These are phyloP conservation scores for Orestias chungarensis DNA, from an alignment of 2,797 vertebrate genomes.

Conservation along the genomic window DNA sequence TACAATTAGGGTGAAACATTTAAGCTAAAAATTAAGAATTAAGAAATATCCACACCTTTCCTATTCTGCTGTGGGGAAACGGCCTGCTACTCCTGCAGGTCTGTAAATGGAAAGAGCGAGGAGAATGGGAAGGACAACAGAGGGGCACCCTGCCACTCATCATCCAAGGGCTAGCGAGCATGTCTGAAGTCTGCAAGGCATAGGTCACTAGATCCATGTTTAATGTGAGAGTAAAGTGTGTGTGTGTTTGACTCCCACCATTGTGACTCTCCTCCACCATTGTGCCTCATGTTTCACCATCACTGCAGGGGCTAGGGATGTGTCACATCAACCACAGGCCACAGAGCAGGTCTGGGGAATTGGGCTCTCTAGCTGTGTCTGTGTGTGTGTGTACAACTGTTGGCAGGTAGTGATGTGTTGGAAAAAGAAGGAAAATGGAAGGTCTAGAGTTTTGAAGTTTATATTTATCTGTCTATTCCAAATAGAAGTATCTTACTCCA, in stretches of 20 bases:
- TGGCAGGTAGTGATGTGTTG: constrained; percentile 10
- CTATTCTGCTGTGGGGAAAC: constrained; percentile 11
- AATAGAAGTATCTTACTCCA: constrained; percentile 5
- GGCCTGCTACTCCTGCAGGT: constrained; percentile 31
- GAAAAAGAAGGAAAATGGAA: constrained; percentile 18
- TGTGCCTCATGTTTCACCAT: constrained; percentile 71
- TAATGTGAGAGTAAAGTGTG: constrained; percentile 43
- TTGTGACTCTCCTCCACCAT: constrained; percentile 53
- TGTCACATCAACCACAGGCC: constrained; percentile 80
- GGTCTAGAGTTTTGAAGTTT: constrained; percentile 9
- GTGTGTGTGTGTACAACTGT: constrained; percentile 25
- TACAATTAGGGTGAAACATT: not conserved
- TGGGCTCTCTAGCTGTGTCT: constrained; percentile 26
- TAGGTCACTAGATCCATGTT: constrained; percentile 71
- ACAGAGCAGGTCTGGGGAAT: constrained; percentile 71
- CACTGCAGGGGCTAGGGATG: constrained; percentile 74
- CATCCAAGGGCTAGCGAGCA: constrained; percentile 75
- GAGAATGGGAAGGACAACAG: constrained; percentile 33
- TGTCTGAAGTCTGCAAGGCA: constrained; percentile 68
- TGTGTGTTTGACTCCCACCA: constrained; percentile 31
- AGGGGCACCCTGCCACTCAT: constrained; percentile 65
- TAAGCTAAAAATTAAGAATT: constrained; percentile 20
- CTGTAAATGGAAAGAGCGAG: constrained; percentile 18
- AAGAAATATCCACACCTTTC: constrained; percentile 1
- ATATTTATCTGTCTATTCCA: constrained; percentile 11